phyloP scores from a whole-genome alignment of 2,797 vertebrate genomes.

The Alcedo quadribrachys region DNA sequence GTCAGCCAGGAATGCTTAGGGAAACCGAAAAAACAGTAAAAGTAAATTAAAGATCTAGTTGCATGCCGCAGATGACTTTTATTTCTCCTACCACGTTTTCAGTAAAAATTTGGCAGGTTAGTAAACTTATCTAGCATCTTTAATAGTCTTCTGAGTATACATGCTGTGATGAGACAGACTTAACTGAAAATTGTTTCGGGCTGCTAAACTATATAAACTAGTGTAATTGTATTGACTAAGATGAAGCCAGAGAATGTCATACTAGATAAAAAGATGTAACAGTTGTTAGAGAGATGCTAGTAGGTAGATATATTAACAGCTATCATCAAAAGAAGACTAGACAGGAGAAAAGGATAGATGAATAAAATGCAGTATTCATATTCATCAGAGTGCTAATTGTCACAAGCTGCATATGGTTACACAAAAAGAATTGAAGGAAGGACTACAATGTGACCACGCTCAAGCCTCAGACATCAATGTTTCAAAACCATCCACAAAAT shows the following conservation, averaged over 20 bases:
- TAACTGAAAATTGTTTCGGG: neutral
- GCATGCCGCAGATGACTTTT: conserved; percentile 2
- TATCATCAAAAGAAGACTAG: neutral
- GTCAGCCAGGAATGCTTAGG: conserved; percentile 40
- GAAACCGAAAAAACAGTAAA: conserved; percentile 56
- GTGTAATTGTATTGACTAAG: neutral
- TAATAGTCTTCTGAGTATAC: neutral
- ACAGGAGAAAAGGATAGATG: neutral
- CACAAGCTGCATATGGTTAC: neutral
- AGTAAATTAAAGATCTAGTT: conserved; percentile 52
- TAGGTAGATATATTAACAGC: neutral
- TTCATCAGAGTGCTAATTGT: neutral
- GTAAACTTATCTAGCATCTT: conserved; percentile 19
- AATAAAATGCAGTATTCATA: neutral
- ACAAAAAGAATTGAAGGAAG: neutral
- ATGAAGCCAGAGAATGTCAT: neutral
- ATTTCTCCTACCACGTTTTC: conserved; percentile 35
- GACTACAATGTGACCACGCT: neutral
- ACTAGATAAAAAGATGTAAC: neutral
- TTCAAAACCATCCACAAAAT: neutral
- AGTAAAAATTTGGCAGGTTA: conserved; percentile 45
- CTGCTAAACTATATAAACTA: neutral
- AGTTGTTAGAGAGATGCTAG: neutral
- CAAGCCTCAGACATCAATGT: neutral
- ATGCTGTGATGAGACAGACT: neutral